phyloP scores from a whole-genome alignment of 2,888 invertebrate species.

The Tachina grossa region DNA sequence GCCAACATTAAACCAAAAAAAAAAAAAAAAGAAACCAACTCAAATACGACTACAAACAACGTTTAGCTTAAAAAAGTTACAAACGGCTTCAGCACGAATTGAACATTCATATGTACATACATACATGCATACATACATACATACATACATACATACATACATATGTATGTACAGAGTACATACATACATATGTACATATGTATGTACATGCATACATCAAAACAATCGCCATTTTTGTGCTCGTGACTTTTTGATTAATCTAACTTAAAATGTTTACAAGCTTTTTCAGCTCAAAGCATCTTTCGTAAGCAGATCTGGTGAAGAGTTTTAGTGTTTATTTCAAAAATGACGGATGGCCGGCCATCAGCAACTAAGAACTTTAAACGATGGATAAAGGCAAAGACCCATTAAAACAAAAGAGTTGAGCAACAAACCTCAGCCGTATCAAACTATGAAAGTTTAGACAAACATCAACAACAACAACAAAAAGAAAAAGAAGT shows the following conservation, averaged over 20 bases:
- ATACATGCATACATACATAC: too few relatives aligned
- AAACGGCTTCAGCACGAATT: conserved; percentile 63
- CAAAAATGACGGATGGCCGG: conserved; percentile 55
- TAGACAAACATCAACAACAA: neutral
- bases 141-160: too few relatives aligned
- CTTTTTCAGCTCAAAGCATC: conserved; percentile 49
- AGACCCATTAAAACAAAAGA: conserved; percentile 65
- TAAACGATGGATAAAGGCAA: conserved; percentile 17
- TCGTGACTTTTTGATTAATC: conserved; percentile 69
- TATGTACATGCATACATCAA: conserved; percentile 1
- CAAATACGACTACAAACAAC: conserved; percentile 9
- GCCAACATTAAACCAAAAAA: conserved; percentile 15
- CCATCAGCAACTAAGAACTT: conserved; percentile 31
- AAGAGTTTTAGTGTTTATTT: conserved; percentile 17
- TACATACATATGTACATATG: too few relatives aligned
- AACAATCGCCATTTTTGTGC: conserved; percentile 55
- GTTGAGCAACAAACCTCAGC: conserved; percentile 51
- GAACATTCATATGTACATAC: conserved; percentile 1
- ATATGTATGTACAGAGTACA: too few relatives aligned
- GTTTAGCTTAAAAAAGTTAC: conserved; percentile 11
- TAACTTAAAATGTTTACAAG: conserved; percentile 49
- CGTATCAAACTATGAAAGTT: neutral
- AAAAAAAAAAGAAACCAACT: conserved; percentile 10
- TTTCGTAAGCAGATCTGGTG: conserved; percentile 19
- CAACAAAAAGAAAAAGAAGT: conserved; percentile 9